phyloP scores from a whole-genome alignment of 2,113 vertebrate genomes.

The Cervus canadensis region DNA sequence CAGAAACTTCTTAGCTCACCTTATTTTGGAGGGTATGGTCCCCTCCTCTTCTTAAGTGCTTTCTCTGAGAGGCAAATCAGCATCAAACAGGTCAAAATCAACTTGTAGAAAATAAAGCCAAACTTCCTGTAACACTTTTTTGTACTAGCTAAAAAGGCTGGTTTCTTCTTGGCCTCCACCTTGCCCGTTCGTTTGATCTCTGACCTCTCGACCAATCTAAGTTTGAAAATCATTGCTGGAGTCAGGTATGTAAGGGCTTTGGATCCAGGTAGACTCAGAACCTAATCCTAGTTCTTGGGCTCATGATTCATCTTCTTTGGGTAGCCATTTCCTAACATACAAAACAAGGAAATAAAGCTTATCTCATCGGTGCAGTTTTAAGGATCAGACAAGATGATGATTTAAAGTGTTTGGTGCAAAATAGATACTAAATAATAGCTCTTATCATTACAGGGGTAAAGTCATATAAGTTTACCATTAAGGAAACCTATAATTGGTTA shows the following conservation, averaged over 20 bases:
- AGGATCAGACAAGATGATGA: not conserved
- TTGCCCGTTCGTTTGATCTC: not conserved
- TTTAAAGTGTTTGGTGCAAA: not conserved
- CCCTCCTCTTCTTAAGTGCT: not conserved
- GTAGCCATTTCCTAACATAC: not conserved
- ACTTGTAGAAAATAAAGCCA: not conserved
- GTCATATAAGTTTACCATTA: not conserved
- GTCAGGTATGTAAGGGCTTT: too few relatives aligned
- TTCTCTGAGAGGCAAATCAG: not conserved
- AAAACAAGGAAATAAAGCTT: not conserved
- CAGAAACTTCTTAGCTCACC: not conserved
- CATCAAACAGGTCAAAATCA: not conserved
- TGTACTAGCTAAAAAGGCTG: too few relatives aligned
- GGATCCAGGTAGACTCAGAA: not conserved
- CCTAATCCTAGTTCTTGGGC: not conserved
- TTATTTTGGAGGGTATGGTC: not conserved
- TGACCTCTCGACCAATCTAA: not conserved
- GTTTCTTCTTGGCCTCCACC: not conserved
- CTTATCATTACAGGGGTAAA: not conserved
- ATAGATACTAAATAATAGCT: not conserved
- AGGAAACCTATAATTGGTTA: not conserved
- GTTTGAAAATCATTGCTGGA: not conserved
- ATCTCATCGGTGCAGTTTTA: not conserved
- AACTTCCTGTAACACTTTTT: not conserved
- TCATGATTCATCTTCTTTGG: not conserved